Base-by-base conservation (phyloP, 2,888 invertebrate genomes). In the Campoplex capitator region DNA sequence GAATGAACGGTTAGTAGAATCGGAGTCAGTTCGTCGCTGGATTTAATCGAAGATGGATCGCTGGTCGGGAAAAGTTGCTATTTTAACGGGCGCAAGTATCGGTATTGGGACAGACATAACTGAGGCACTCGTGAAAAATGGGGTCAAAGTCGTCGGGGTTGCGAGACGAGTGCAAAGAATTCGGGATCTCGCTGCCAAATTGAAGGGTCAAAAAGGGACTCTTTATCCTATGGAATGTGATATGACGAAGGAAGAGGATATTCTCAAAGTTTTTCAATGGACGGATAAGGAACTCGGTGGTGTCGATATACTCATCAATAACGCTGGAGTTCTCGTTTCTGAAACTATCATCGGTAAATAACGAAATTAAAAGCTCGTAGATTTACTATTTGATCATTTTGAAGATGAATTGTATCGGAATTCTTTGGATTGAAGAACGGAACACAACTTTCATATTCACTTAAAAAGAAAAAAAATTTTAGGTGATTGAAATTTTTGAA, bases 71-170 rank as follows among this genome's bases (percentile, higher is more conserved):
- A 95, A 96, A 91, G 95, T 96, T 0, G 96, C 96, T 0, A 95
- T 97, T 38, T 96, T 97, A 51, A 96, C 96, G 0, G 96, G 96
- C 0, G 96, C 96, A n/a, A 96, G 96, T 91, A 94, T 95, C 0
- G 97, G 96, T 2, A 96, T 96, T 76, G 97, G 96, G 23, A 95
- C 95, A 0, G 95, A 94, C 7, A 94, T 95, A 32, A 93, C 94
- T 0, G 90, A 92, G 88, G 93, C 94, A 74, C 92, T 96, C n/a
- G 94, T 95, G 0, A 92, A 94, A 65, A 92, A 94, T 3, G 96
- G 96, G 0, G 88, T 96, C 83, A 94, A 94, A 65, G 96, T 96
- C 0, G 95, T 96, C 0, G 96, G 95, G 0, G 92, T 96, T 88
- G 96, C 95, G 0, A 93, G 96, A 71, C 94, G 95, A 51, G 89